A percentile compares a stretch with the other conserved stretches of the same genome.
phyloP scores from a whole-genome alignment of 2,113 vertebrate species.

The Ailuropoda melanoleuca region DNA sequence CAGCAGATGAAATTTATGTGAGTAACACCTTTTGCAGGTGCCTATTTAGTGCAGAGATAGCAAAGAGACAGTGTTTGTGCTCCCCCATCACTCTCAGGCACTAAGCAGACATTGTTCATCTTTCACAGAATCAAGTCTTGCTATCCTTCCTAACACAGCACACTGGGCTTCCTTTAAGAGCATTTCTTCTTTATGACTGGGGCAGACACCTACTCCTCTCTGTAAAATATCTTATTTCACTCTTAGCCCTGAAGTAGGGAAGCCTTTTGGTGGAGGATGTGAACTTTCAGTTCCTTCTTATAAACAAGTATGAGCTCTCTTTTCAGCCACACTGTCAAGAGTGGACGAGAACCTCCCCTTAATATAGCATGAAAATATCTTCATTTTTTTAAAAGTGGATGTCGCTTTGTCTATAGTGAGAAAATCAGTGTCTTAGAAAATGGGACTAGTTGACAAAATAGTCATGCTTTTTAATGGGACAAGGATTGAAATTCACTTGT shows the following conservation, averaged over 20 bases:
- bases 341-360: neutral
- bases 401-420: neutral
- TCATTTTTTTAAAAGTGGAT: neutral
- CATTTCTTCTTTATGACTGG: neutral
- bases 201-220: conserved; percentile 55
- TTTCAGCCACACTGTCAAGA: neutral
- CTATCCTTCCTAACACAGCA: neutral
- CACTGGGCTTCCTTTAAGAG: neutral
- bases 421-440: neutral
- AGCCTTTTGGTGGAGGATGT: neutral
- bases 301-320: neutral
- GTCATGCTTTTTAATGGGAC: neutral
- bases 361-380: neutral
- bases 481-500: neutral
- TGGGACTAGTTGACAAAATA: neutral
- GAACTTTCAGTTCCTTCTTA: neutral
- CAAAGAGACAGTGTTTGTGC: neutral
- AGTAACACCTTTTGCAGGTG: neutral
- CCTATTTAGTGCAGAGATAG: neutral
- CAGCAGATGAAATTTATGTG: neutral
- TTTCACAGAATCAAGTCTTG: neutral
- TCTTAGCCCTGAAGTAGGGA: neutral
- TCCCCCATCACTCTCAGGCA: neutral
- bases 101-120: neutral
- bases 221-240: neutral